phyloP scores from a whole-genome alignment of 2,888 invertebrate genomes.

The Rotaria macrura region DNA sequence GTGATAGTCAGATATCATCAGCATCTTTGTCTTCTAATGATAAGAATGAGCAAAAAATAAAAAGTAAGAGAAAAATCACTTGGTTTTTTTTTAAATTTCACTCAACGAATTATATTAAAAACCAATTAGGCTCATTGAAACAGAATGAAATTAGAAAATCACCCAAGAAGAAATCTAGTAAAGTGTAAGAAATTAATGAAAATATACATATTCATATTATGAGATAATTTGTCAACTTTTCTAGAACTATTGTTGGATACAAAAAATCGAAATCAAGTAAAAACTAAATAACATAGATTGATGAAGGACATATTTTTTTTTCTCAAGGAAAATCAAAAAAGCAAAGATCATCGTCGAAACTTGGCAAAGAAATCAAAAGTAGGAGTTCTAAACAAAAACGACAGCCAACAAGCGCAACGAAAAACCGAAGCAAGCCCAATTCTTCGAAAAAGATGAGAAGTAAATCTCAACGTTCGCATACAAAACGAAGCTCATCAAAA shows the following conservation, averaged over 20 bases:
- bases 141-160: neutral
- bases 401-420: neutral
- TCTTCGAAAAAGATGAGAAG: neutral
- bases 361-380: neutral
- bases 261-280: neutral
- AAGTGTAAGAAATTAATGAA: neutral
- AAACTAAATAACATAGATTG: neutral
- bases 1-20: neutral
- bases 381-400: neutral
- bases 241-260: neutral
- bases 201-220: neutral
- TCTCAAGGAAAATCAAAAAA: neutral
- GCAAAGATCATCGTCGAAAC: neutral
- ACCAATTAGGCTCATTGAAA: neutral
- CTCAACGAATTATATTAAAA: neutral
- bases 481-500: neutral
- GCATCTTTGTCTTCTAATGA: neutral
- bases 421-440: neutral
- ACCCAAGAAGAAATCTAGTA: neutral
- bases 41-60: neutral
- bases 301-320: neutral
- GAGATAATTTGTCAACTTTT: neutral
- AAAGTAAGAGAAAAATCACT: neutral
- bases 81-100: too few species aligned
- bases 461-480: neutral